These are phyloP conservation scores for Enteromius treurensis DNA, from an alignment of 2,797 vertebrate species.

Conservation along the genomic window DNA sequence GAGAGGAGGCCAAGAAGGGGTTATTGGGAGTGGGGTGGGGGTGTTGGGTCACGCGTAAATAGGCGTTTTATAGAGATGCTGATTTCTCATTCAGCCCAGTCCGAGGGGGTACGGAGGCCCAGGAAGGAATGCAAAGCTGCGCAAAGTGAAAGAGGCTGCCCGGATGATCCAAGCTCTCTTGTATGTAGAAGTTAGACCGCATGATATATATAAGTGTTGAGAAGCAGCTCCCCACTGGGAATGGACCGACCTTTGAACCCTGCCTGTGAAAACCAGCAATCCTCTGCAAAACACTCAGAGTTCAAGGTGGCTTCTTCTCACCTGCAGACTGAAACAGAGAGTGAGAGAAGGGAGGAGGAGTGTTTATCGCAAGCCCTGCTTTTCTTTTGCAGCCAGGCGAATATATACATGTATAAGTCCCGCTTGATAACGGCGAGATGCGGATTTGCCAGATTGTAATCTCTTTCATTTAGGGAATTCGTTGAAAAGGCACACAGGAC, in stretches of 20 bases:
- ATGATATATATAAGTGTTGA: constrained; percentile 77
- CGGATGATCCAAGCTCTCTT: constrained; percentile 55
- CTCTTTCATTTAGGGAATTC: constrained; percentile 57
- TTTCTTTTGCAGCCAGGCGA: constrained; percentile 70
- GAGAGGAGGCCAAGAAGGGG: constrained; percentile 67
- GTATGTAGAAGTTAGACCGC: constrained; percentile 75
- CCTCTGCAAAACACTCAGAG: constrained; percentile 75
- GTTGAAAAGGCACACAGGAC: constrained; percentile 58
- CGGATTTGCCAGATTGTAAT: constrained; percentile 75
- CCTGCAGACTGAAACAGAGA: constrained; percentile 70
- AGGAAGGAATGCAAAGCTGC: constrained; percentile 68
- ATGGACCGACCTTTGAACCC: constrained; percentile 87
- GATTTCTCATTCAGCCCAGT: constrained; percentile 79
- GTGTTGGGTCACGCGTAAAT: constrained; percentile 47
- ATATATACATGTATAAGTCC: constrained; percentile 74
- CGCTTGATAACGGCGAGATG: constrained; percentile 68
- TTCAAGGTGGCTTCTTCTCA: constrained; percentile 71
- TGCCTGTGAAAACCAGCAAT: constrained; percentile 66
- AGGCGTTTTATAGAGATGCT: constrained; percentile 80
- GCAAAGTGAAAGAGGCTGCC: background rate
- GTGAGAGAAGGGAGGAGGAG: constrained; percentile 46
- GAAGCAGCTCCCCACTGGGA: constrained; percentile 87
- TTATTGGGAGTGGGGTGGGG: constrained; percentile 52
- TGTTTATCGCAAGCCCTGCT: constrained; percentile 77
- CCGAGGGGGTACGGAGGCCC: constrained; percentile 71